Base-by-base conservation (phyloP, 2,888 invertebrate species). In the Dioctria rufipes region DNA sequence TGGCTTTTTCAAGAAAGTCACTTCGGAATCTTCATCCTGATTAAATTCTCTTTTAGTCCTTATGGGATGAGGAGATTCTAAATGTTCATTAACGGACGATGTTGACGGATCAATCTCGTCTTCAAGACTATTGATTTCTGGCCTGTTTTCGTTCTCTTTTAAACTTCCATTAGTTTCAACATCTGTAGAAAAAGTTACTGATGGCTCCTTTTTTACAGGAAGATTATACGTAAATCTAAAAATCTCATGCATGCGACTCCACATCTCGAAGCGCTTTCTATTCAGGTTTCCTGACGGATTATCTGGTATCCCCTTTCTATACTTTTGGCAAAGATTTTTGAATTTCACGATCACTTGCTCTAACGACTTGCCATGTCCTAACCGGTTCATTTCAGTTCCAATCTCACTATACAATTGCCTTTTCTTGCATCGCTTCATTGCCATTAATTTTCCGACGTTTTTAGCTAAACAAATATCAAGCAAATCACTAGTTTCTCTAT, bases 271-370 rank as follows among this genome's bases (percentile, higher is more conserved):
- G 5, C 67, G 58, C 5, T 63, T 77, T 49, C 37, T 77, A 39
- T 77, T 77, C 37, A 49, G 25, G 5, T 63, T 39, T 49, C 54
- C 9, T 39, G 54, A 3, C 3, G 71, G 71, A 60, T 60, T 73
- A 8, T 13, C 13, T 0, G 69, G 69, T 5, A 51, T 5, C 46
- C 51, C 78, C 9, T 54, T 58, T 37, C 54, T 54, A 13, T 79
- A 79, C 40, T 67, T 67, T 11, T 58, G 54, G 9, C 67, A 79
- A 0, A 79, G 46, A 60, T 79, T 79, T 69, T 79, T 79, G 43
- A 67, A 79, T 60, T 79, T 79, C 11, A 79, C 49, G 4, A 69
- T 25, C 9, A 69, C 58, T 43, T 79, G 79, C 39, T 79, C 67
- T 8, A 67, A 5, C 13, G 67, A 66, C 46, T 79, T 79, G 4